Evolutionary conservation across 2,888 invertebrate species (phyloP).

Genomic region (Altica lythri): DNA sequence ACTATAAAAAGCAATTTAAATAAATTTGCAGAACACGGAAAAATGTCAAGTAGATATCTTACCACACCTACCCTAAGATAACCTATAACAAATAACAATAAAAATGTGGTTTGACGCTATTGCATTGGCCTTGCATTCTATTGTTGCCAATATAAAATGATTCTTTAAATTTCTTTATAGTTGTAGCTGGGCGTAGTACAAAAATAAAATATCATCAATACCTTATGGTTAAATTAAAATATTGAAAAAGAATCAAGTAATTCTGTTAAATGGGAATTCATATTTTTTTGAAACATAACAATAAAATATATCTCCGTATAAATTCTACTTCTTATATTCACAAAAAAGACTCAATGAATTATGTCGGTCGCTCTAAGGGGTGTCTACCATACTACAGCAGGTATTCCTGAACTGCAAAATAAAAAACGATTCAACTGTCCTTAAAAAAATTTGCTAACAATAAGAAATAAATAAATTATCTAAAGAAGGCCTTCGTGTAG

Average conservation of each 20-base stretch:
- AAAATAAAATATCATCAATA: too few species aligned
- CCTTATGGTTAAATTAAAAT: too few species aligned
- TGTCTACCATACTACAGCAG: not conserved
- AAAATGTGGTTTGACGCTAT: not conserved
- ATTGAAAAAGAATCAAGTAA: too few species aligned
- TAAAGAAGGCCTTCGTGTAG: slow-evolving; percentile 12
- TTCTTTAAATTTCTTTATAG: not conserved
- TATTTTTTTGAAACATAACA: too few species aligned
- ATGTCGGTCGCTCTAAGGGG: not conserved
- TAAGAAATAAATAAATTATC: slow-evolving; percentile 12
- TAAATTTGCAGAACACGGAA: slow-evolving; percentile 16
- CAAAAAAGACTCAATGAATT: too few species aligned
- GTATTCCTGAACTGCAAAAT: not conserved
- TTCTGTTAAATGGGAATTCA: too few species aligned
- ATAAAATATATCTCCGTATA: too few species aligned
- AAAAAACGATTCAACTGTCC: too few species aligned
- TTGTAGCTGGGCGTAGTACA: too few species aligned
- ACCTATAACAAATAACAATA: slow-evolving; percentile 10
- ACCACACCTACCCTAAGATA: slow-evolving; percentile 9
- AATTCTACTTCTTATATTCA: too few species aligned
- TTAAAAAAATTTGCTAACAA: slow-evolving; percentile 9
- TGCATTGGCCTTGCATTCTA: slow-evolving; percentile 20
- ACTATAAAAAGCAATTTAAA: slow-evolving; percentile 4
- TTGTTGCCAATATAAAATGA: slow-evolving; percentile 4
- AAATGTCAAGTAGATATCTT: slow-evolving; percentile 15